Percentiles rank a stretch among this genome's conserved stretches.
Evolutionary conservation across 2,113 vertebrate species (phyloP).

Genomic region (Lophotis ruficrista): DNA sequence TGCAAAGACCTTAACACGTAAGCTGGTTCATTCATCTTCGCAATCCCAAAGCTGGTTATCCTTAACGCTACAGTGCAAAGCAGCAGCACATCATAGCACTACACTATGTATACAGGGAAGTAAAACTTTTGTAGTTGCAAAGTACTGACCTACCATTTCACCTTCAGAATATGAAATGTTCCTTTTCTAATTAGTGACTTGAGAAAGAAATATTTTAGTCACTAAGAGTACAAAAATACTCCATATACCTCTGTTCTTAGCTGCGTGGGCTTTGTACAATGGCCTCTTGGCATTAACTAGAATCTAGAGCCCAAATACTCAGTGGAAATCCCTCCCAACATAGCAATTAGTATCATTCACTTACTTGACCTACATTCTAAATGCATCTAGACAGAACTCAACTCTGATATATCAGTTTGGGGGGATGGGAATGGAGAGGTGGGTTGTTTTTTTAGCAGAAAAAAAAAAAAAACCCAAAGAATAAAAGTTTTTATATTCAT

Average conservation of each 20-base stretch:
- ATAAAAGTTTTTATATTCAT: not conserved
- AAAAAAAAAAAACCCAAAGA: not conserved
- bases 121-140: not conserved
- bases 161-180: conserved; percentile 60
- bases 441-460: not conserved
- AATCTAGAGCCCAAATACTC: conserved; percentile 65
- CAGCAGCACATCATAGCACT: not conserved
- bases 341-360: conserved; percentile 51
- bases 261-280: conserved; percentile 13
- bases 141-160: conserved; percentile 61
- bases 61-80: not conserved
- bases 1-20: not conserved
- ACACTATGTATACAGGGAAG: not conserved
- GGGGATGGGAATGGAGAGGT: not conserved
- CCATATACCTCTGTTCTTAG: conserved; percentile 5
- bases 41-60: not conserved
- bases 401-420: not conserved
- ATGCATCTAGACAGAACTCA: conserved; percentile 41
- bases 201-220: conserved; percentile 64
- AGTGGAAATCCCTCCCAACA: conserved; percentile 44
- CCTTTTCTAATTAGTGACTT: conserved; percentile 65
- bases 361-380: conserved; percentile 60
- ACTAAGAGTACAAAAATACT: conserved; percentile 56
- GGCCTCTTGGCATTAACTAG: conserved; percentile 48
- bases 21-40: not conserved